These are phyloP conservation scores for Ecdyonurus torrentis DNA, from an alignment of 2,888 invertebrate species.

Conservation along the genomic window DNA sequence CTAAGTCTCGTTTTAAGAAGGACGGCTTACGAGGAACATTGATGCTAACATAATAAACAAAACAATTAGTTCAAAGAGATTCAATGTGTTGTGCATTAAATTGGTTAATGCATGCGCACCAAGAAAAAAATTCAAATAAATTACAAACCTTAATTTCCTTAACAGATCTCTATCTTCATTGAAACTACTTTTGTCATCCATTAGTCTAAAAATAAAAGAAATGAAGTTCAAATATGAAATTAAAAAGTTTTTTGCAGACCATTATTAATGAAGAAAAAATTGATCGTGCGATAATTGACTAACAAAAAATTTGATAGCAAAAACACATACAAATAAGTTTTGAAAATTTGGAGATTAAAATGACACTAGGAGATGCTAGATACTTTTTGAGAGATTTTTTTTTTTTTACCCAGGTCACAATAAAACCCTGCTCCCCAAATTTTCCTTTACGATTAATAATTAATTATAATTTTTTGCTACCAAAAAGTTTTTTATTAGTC, in stretches of 20 bases:
- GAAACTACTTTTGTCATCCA: slow-evolving; percentile 81
- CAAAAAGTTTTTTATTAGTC: too few relatives aligned
- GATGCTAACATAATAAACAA: slow-evolving; percentile 50
- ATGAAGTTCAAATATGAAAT: slow-evolving; percentile 9
- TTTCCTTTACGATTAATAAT: too few relatives aligned
- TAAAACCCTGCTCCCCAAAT: too few relatives aligned
- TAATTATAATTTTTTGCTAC: too few relatives aligned
- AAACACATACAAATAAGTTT: too few relatives aligned
- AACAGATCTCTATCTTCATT: slow-evolving; percentile 75
- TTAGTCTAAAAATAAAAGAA: slow-evolving; percentile 43
- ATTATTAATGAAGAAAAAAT: not conserved
- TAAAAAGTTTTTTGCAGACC: slow-evolving; percentile 8
- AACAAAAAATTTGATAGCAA: too few relatives aligned
- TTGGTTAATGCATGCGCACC: not conserved
- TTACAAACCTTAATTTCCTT: slow-evolving; percentile 50
- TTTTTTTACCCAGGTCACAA: too few relatives aligned
- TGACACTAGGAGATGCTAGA: too few relatives aligned
- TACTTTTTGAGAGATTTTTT: too few relatives aligned
- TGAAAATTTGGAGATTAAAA: slow-evolving; percentile 15
- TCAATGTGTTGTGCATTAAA: not conserved
- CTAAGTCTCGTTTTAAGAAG: slow-evolving; percentile 84
- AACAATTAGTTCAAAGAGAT: too few relatives aligned
- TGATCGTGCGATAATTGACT: too few relatives aligned
- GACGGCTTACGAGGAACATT: slow-evolving; percentile 81
- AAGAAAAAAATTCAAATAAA: not conserved